Evolutionary conservation across 2,113 vertebrate genomes (phyloP), one percentile per base, ranked within the genome.

Genomic region (Ammodytes dubius): DNA sequence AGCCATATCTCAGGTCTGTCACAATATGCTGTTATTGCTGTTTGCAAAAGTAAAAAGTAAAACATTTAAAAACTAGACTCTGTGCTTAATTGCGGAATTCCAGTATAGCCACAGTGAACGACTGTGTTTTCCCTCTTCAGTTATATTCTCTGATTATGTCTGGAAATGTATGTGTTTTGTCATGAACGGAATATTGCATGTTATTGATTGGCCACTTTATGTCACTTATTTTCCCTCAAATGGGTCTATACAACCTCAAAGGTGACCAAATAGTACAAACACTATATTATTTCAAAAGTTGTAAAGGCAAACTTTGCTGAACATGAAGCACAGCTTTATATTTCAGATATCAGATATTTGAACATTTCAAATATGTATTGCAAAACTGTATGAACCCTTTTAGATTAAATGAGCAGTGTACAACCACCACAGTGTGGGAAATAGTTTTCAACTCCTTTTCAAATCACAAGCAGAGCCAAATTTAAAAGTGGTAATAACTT

Each of bases 51-150:
- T 19, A 27, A n/a, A 45, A 52, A 0, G 6, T 12, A 52, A 1
- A 19, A 19, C 37, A 39, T 27, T 27, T 27, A 39, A 19, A 15
- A 12, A 43, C 11, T 19, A 4, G 17, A 63, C 15, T 63, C 14
- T 61, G 72, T 57, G 39, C 73, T 57, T 47, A 9, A 46, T 14
- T 81, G n/a, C 52, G 46, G 37, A 56, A 57, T 79, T 56, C 14
- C 17, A 68, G 19, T 47, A 47, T 40, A 52, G 4, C 42, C 54
- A 52, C 58, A 45, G 70, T 50, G 49, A 42, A 35, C 7, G 15
- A 7, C 39, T 52, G 6, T 10, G 1, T 52, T 69, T 74, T 14
- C 43, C 27, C 3, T 49, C 35, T 13, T 47, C 1, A 59, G 49
- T n/a, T 7, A 59, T 19, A 19, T 60, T 37, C 9, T 56, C 47